Evolutionary conservation across 1,140 invertebrate genomes (phyloP), one percentile per base, ranked within the genome.

Genomic region (Zaprionus inermis): DNA sequence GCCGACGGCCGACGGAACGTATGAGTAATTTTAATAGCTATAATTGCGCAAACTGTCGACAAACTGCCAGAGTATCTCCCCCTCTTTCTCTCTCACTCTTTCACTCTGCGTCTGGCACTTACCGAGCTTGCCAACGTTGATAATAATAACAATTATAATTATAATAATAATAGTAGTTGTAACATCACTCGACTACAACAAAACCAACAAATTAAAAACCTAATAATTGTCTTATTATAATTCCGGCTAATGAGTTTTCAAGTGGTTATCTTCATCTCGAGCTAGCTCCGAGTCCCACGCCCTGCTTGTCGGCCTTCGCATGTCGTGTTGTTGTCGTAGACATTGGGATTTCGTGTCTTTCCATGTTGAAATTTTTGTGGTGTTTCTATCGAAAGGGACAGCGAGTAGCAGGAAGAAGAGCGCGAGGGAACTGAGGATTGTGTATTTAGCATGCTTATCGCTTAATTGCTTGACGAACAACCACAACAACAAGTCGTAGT

Each of bases 171-270:
- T 44, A 57, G 36, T 54, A 58, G 38, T 49, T 49, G 20, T 18
- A 46, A 24, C 44, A 64, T 36, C 68, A 59, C 38, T 18, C 28
- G 20, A 22, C 20, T 32, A 12, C 46, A 49, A 38, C 46, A 56
- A 71, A 20, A 64, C 67, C 46, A 76, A 77, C 56, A 77, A 74
- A 72, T 74, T 74, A 78, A 80, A 89, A 88, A 80, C 71, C 77
- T 75, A 80, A 81, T 89, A 89, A 88, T 81, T 89, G 84, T 83
- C 80, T 80, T 73, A 89, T 88, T 88, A 89, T 78, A 88, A 88
- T 88, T 78, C 80, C 79, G 59, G 73, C 78, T 89, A 88, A 88
- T 84, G 80, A 88, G 84, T 88, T 88, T 89, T 86, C 84, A 88
- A 89, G 84, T 83, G 70, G 52, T 83, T 89, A 80, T 83, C 79